Base-by-base conservation (phyloP, 35 echinoderm and acorn worm species). In the Heliocidaris tuberculata region DNA sequence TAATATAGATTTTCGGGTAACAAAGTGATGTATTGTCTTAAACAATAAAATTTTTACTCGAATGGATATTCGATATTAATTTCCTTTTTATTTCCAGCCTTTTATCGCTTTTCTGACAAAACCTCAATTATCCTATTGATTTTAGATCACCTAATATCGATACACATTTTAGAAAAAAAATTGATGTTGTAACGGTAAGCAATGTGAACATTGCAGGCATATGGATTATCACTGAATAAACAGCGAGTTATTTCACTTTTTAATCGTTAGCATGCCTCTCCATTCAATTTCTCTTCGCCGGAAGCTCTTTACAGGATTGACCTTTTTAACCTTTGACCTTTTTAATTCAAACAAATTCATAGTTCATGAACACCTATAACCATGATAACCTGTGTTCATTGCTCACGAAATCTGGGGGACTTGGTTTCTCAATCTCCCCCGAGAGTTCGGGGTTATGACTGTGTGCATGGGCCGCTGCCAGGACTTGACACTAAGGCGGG, bases 291-390 rank as follows among this genome's bases (percentile, higher is more conserved):
- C 27, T n/a, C 21, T 56, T 56, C 35, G 35, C 0, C 3, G 1
- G 35, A 42, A 3, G 35, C 35, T 42, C 52, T 56, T 56, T 56
- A 56, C 19, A 7, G 21, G 65, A 78, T 78, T 78, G 65, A 78
- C 65, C 65, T 78, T 78, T 78, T n/a, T 78, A 78, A n/a, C 65
- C 65, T 78, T 78, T 78, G 65, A 78, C 65, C 65, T 78, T 78
- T 78, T n/a, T 78, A 78, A n/a, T 19, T 78, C 65, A 78, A 27
- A 19, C 1, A n/a, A 78, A 78, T 27, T 78, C 65, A 78, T 7
- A n/a, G n/a, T 78, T 78, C 65, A 78, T 78, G n/a, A 27, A 7
- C 15, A 21, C 19, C 15, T 21, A 19, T 71, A 78, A 78, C 65
- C 27, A 6, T 8, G 15, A 42, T 71, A 78, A 78, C 65, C 27